Base-by-base conservation (phyloP, 2,113 vertebrate genomes). In the Aldabrachelys gigantea region DNA sequence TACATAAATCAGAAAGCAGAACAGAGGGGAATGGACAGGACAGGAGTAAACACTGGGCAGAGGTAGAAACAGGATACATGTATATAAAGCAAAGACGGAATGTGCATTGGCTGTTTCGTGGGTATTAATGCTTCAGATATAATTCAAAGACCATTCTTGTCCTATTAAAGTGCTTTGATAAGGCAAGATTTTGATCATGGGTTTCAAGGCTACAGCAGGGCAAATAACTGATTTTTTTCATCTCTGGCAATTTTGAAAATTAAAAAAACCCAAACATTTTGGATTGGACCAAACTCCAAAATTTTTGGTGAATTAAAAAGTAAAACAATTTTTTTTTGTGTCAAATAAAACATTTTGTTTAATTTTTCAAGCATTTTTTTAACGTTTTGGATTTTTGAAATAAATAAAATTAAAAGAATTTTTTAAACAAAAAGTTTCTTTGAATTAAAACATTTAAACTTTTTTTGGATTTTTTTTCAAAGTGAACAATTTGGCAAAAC, bases 1-100 rank as follows among this genome's bases (percentile, higher is more conserved):
- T 84, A 87, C 80, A 97, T 97, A 93, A 97, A 97, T 97, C 97
- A 97, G 93, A 89, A 92, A 79, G 59, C 76, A 53, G 93, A 95
- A 88, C 35, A 96, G 93, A 97, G 94, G 97, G 82, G 97, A 98
- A 98, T 97, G 92, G 81, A 85, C 44, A 0, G 80, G 88, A 90
- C 87, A 94, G 91, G 86, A 90, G 65, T 0, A 2, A 97, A 86
- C 3, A 0, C 21, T 38, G 62, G 62, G 79, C 78, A 80, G 93
- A 76, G 2, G 10, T 2, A 91, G 84, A 54, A 12, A 44, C 78
- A 91, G 53, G 82, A 78, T 92, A 53, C 78, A 29, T 65, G 8
- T 3, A 78, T 82, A 76, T 52, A 88, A 59, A 84, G 79, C 53
- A 72, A 56, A 21, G 16, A 85, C 95, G 52, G 76, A 90, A 47